Conservation (phyloP, 2,888 invertebrate genomes). For the Lochmaea crataegi region DNA sequence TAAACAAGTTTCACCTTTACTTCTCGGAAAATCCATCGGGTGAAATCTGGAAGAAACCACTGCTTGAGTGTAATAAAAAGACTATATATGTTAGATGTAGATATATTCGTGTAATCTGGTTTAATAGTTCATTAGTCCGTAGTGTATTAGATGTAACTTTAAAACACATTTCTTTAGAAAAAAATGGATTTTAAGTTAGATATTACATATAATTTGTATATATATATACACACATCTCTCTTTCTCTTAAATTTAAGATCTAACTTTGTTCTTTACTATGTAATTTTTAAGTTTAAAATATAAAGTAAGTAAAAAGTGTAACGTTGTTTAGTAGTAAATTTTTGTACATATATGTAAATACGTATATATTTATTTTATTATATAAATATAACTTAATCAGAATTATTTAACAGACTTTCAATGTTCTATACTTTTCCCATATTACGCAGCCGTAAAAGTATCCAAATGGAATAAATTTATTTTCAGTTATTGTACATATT, state of each 20-base stretch:
- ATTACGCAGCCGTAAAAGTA: neutral
- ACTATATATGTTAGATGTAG: slow-evolving; percentile 6
- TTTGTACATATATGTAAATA: slow-evolving; percentile 10
- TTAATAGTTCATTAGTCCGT: neutral
- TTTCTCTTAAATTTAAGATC: neutral
- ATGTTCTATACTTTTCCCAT: neutral
- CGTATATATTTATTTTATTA: slow-evolving; percentile 10
- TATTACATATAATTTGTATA: slow-evolving; percentile 4
- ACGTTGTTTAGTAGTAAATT: neutral
- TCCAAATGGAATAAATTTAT: no score
- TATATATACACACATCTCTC: slow-evolving; percentile 2
- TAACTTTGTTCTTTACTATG: neutral
- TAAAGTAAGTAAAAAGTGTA: slow-evolving; percentile 6
- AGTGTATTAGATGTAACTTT: neutral
- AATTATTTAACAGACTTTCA: neutral
- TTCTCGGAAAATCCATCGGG: slow-evolving; percentile 39
- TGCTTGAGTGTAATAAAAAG: slow-evolving; percentile 20
- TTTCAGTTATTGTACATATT: no score
- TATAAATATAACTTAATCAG: neutral
- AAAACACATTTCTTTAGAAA: neutral
- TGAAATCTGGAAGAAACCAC: slow-evolving; percentile 30
- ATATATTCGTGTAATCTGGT: neutral
- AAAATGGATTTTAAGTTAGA: slow-evolving; percentile 5
- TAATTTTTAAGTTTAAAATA: slow-evolving; percentile 8
- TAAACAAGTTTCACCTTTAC: slow-evolving; percentile 50